phyloP scores from a whole-genome alignment of 2,797 vertebrate species.

The Choloepus didactylus region DNA sequence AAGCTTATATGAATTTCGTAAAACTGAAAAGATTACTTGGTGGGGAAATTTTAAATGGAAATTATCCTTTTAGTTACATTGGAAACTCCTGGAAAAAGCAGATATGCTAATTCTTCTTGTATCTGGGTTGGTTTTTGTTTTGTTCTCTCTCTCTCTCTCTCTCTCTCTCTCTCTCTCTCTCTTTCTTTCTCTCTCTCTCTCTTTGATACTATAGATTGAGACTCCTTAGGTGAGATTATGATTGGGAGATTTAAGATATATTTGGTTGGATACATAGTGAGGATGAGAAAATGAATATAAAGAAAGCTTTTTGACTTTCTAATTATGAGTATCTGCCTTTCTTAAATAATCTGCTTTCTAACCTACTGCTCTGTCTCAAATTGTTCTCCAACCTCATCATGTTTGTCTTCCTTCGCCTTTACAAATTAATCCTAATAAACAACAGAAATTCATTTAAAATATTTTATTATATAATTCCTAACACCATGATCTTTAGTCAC shows the following conservation, averaged over 20 bases:
- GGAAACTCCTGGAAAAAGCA: background rate
- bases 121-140: background rate
- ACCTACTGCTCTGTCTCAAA: background rate
- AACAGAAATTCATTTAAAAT: conserved; percentile 28
- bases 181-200: too few species aligned
- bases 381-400: background rate
- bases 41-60: conserved; percentile 6
- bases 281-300: background rate
- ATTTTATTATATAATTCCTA: background rate
- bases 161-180: too few species aligned
- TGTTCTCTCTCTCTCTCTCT: too few species aligned
- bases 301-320: background rate
- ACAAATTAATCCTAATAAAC: conserved; percentile 17
- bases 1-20: background rate
- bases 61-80: background rate
- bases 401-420: background rate
- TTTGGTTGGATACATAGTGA: background rate
- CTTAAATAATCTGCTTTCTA: background rate
- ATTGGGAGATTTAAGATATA: background rate
- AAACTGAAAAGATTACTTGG: background rate
- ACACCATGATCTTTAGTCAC: conserved; percentile 38
- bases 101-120: background rate
- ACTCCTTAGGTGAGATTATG: background rate
- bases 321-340: conserved; percentile 15
- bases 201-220: background rate